Conservation (phyloP, 2,797 vertebrate genomes). For the Pantherophis vulpinus region DNA sequence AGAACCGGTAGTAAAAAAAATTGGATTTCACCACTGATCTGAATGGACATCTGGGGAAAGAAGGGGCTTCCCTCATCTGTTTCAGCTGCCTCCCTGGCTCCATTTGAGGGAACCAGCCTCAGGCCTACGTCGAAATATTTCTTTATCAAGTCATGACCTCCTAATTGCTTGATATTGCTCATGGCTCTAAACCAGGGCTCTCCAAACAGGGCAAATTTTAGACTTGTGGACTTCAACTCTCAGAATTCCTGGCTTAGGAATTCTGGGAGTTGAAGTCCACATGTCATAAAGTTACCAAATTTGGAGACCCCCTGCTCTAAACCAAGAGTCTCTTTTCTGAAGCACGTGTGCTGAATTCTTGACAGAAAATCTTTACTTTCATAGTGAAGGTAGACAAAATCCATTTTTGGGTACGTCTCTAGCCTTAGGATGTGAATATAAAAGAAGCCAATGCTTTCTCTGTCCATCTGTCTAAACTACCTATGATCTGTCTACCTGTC, state of each 20-base stretch:
- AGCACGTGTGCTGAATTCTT: background rate
- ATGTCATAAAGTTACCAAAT: no score
- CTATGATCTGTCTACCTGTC: background rate
- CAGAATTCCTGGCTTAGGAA: no score
- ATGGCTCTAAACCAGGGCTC: no score
- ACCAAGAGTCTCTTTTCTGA: background rate
- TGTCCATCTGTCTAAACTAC: background rate
- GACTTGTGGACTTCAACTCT: no score
- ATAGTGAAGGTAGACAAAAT: background rate
- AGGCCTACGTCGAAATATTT: background rate
- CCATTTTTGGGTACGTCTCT: background rate
- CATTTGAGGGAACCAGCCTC: no score
- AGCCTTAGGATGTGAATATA: background rate
- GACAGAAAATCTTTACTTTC: no score
- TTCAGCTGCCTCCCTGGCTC: background rate
- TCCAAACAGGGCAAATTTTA: no score
- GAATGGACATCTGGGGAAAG: no score
- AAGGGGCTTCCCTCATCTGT: background rate
- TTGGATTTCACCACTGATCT: no score
- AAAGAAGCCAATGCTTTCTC: background rate
- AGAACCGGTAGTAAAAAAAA: no score
- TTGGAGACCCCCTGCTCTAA: background rate
- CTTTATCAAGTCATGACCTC: no score
- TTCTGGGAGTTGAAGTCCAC: no score
- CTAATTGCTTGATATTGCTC: background rate